phyloP scores from a whole-genome alignment of 2,113 vertebrate genomes.

The Hydrolagus affinis region DNA sequence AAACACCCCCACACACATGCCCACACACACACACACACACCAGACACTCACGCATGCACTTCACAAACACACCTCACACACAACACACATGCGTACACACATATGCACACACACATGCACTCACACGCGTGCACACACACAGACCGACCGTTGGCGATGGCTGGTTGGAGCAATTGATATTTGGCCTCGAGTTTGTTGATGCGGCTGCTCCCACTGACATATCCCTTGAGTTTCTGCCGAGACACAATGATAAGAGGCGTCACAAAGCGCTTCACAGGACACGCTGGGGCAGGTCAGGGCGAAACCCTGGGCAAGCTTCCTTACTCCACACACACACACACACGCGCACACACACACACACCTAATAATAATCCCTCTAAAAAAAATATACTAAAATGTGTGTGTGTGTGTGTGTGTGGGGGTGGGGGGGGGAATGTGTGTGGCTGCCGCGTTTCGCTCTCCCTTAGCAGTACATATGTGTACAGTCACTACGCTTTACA shows the following conservation, averaged over 20 bases:
- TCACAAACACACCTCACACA: neutral
- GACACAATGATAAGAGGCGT: neutral
- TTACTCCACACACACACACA: neutral
- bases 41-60: no score
- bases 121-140: neutral
- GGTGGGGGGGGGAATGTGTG: no score
- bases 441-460: no score
- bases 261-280: neutral
- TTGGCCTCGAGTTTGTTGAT: conserved; percentile 5
- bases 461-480: no score
- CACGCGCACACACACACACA: neutral
- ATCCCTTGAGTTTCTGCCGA: neutral
- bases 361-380: no score
- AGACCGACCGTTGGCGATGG: neutral
- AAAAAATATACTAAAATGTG: no score
- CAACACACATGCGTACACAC: neutral
- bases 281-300: neutral
- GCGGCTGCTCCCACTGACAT: neutral
- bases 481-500: no score
- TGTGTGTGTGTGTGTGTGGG: no score
- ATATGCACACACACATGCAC: neutral
- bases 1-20: neutral
- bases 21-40: no score
- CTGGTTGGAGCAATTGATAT: neutral
- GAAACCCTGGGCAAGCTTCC: neutral